Evolutionary conservation across 2,888 invertebrate species (phyloP), one percentile per base, ranked within the genome.

Genomic region (Sclerodermus sp.): DNA sequence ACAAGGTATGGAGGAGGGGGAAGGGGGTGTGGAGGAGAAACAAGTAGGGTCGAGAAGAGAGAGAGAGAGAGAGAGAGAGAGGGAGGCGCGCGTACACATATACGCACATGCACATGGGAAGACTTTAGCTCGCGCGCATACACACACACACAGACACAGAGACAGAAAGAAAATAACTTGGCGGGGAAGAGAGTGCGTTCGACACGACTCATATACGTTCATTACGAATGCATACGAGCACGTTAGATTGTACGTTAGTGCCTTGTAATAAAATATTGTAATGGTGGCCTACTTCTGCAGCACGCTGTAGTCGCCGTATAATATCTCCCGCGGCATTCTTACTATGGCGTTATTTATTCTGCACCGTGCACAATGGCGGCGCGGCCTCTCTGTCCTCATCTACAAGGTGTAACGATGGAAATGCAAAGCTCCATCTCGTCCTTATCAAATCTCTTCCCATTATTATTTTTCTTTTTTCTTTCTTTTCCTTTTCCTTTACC

Each of bases 161-260:
- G 41, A 30, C 17, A 31, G 39, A 46, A 40, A 51, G 30, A 29
- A 38, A 45, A 30, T 30, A n/a, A n/a, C 8, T 30, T 3, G 18
- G 30, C 34, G 40, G 38, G 30, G 10, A 29, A 46, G 49, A 56
- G 64, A 55, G 62, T 55, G 59, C 58, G 62, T 73, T 73, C 73
- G 71, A 74, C 73, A 70, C 75, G 74, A 76, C 74, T 76, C 75
- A 74, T 76, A 76, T 71, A 74, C 73, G 73, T 74, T 76, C 74
- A 77, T 76, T 76, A 76, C 74, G 70, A 76, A 77, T 77, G 76
- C 74, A 76, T 73, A 73, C 71, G 70, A 71, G 73, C 70, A 72
- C 70, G 75, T 76, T 76, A 76, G 76, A 77, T 76, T 76, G 76
- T 74, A 76, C 74, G 74, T 76, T 76, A 75, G 76, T 74, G 73